phyloP scores from a whole-genome alignment of 2,888 invertebrate genomes.

The Pecten maximus region DNA sequence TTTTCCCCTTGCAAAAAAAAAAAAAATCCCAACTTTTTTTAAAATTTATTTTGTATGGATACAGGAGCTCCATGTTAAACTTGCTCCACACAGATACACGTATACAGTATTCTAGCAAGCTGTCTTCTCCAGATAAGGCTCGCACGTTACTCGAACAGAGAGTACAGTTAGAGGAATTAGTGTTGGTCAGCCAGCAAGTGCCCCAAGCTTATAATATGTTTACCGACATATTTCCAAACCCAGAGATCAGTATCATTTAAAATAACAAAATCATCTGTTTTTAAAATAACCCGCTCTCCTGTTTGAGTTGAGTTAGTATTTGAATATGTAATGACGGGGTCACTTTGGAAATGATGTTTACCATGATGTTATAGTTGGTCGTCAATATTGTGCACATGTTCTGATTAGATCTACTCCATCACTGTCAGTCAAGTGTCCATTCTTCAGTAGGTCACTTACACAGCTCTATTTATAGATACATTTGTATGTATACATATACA shows the following conservation, averaged over 20 bases:
- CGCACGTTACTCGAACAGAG: not conserved
- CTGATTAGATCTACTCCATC: not conserved
- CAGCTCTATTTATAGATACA: no score
- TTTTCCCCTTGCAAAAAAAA: no score
- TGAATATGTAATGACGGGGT: not conserved
- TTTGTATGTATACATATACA: no score
- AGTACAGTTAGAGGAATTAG: not conserved
- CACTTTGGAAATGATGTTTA: not conserved
- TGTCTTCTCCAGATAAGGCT: constrained; percentile 1
- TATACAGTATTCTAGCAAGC: not conserved
- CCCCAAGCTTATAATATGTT: not conserved
- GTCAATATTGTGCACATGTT: not conserved
- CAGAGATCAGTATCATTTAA: no score
- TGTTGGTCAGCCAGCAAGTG: not conserved
- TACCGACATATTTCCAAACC: no score
- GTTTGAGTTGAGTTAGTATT: no score
- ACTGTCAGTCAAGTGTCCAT: not conserved
- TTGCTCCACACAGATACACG: not conserved
- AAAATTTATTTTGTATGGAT: no score
- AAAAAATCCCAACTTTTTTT: no score
- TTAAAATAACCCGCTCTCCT: not conserved
- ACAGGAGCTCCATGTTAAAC: not conserved
- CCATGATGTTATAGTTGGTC: not conserved
- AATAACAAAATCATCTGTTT: no score
- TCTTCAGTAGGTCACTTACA: not conserved